Conservation (phyloP, 2,113 vertebrate genomes). For the Ctenomys sociabilis region DNA sequence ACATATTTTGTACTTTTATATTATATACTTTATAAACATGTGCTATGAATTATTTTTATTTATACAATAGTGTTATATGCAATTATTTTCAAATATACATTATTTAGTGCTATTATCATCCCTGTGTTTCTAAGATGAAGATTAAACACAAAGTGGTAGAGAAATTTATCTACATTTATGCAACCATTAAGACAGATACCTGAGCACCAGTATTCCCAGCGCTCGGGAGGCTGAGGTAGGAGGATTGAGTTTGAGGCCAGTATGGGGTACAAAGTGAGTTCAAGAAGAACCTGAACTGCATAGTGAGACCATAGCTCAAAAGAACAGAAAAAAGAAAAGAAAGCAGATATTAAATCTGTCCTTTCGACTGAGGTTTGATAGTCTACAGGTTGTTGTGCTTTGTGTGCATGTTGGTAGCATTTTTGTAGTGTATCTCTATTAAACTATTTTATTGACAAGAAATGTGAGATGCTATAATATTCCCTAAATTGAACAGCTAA, state of each 20-base stretch:
- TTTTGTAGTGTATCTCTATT: neutral
- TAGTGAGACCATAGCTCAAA: too few species aligned
- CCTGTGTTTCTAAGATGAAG: neutral
- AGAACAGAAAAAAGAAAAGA: too few species aligned
- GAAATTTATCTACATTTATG: neutral
- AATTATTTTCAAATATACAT: neutral
- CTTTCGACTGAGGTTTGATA: neutral
- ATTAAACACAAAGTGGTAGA: neutral
- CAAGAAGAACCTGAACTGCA: too few species aligned
- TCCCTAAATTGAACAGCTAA: neutral
- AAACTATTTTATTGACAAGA: neutral
- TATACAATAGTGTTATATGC: neutral
- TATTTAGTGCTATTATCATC: neutral
- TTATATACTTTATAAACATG: neutral
- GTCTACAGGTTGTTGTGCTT: neutral
- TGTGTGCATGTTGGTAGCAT: neutral
- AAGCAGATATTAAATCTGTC: neutral
- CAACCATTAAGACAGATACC: neutral
- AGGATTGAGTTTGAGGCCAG: too few species aligned
- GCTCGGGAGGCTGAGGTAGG: too few species aligned
- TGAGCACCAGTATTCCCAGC: neutral
- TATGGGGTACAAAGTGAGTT: too few species aligned
- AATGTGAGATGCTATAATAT: neutral
- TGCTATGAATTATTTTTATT: slow-evolving; percentile 8
- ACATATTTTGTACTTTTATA: neutral